phyloP scores from a whole-genome alignment of 2,797 vertebrate genomes.

The Liparis tanakae region DNA sequence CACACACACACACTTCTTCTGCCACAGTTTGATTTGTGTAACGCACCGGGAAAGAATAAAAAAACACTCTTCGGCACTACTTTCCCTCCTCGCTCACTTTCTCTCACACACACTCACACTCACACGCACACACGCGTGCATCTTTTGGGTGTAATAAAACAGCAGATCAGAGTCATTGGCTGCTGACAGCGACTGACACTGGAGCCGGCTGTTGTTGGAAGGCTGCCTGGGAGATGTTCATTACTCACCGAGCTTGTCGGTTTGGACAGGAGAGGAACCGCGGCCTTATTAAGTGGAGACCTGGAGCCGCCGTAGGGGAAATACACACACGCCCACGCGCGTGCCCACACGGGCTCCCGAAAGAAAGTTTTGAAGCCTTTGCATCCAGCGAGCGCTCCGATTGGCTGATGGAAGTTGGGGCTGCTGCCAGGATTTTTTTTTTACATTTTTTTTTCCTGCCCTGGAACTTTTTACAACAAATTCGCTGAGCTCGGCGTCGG shows the following conservation, averaged over 20 bases:
- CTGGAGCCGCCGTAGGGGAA: slow-evolving; percentile 75
- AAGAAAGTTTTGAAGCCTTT: slow-evolving; percentile 58
- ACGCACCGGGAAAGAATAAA: neutral
- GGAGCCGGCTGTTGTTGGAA: slow-evolving; percentile 75
- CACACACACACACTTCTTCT: slow-evolving; percentile 23
- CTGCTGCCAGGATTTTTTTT: slow-evolving; percentile 42
- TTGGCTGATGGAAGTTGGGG: slow-evolving; percentile 62
- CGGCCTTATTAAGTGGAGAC: slow-evolving; percentile 83
- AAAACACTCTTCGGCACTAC: slow-evolving; percentile 15
- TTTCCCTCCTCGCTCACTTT: neutral
- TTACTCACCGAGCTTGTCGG: slow-evolving; percentile 78
- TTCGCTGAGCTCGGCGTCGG: slow-evolving; percentile 64
- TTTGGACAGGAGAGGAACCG: slow-evolving; percentile 77
- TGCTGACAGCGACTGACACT: slow-evolving; percentile 78
- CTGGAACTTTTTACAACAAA: slow-evolving; percentile 47
- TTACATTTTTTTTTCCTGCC: too few species aligned
- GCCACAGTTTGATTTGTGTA: slow-evolving; percentile 34
- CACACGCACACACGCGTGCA: slow-evolving; percentile 30
- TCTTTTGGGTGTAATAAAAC: slow-evolving; percentile 75
- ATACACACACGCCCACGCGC: slow-evolving; percentile 63
- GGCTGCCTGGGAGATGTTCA: slow-evolving; percentile 80
- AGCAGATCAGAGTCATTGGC: slow-evolving; percentile 76
- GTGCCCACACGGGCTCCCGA: slow-evolving; percentile 53
- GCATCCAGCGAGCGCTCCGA: slow-evolving; percentile 31
- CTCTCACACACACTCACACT: neutral